Evolutionary conservation across 2,113 vertebrate species (phyloP), one percentile per base, ranked within the genome.

Genomic region (Lathamus discolor): DNA sequence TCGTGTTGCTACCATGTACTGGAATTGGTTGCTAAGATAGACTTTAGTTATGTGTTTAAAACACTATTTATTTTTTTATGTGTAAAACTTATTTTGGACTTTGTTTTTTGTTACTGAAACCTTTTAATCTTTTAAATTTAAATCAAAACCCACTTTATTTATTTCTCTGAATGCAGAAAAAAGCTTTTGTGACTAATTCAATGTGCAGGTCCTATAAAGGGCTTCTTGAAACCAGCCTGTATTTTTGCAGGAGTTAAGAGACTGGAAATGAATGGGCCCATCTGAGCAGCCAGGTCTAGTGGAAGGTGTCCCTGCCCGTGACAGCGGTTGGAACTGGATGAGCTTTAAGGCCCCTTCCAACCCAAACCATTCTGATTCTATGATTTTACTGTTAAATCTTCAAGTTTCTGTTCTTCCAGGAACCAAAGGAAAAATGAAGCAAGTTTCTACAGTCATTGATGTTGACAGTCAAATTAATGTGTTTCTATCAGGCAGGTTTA

Each of bases 141-240:
- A 46, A 15, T 49, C 0, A 9, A 79, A 5, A 8, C 7, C 33
- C 13, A 7, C 33, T 24, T n/a, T 15, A 15, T 6, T 10, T 39
- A 44, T 37, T 62, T 24, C 22, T 75, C 29, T 44, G 13, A 68
- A 66, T 33, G 9, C 5, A 27, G 10, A 31, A 33, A 49, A 20
- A 54, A 4, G 1, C 18, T 46, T 12, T 2, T 46, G 37, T 69
- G 75, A n/a, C 20, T 13, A 67, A 41, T 28, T 62, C 6, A 29
- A 3, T 35, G 1, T 67, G 7, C 10, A 10, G 41, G 17, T 44
- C 31, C n/a, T 55, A 5, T 43, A 7, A n/a, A 46, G 17, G 41
- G 14, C 22, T 57, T 63, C 16, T 15, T 69, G 31, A 27, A 81
- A 62, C 4, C 11, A 54, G 27, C 25, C 13, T 8, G 2, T 22